Evolutionary conservation across 1,140 invertebrate species (phyloP).

Genomic region (Drosophila ercepeae): DNA sequence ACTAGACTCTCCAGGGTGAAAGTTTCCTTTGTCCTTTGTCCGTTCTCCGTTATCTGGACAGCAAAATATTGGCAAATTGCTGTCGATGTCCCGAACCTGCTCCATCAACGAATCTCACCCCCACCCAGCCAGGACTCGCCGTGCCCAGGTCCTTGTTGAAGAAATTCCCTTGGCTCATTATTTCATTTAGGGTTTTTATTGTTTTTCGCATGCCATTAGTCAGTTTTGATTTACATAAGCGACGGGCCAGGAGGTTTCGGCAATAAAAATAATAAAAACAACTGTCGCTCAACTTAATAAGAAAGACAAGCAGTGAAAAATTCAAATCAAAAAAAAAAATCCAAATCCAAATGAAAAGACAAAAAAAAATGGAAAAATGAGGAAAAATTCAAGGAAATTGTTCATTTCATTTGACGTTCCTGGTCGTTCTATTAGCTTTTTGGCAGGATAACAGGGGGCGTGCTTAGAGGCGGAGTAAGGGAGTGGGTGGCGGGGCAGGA

Average conservation of each 20-base stretch:
- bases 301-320: conserved; percentile 36
- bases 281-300: conserved; percentile 81
- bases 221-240: conserved; percentile 76
- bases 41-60: conserved; percentile 40
- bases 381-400: conserved; percentile 43
- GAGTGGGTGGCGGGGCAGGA: conserved; percentile 33
- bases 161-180: conserved; percentile 66
- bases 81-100: conserved; percentile 8
- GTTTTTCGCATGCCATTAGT: conserved; percentile 81
- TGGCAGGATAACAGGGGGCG: conserved; percentile 4
- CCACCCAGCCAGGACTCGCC: not conserved
- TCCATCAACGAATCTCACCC: conserved; percentile 5
- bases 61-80: conserved; percentile 60
- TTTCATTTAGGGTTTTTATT: conserved; percentile 80
- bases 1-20: conserved; percentile 5
- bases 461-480: not conserved
- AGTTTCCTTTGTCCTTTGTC: conserved; percentile 37
- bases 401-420: conserved; percentile 51
- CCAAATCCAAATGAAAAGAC: conserved; percentile 13
- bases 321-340: conserved; percentile 7
- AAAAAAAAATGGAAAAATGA: conserved; percentile 16
- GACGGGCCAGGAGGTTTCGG: conserved; percentile 7
- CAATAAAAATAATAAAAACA: conserved; percentile 82
- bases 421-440: not conserved
- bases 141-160: too few species aligned